These are phyloP conservation scores for Parapsyche elsis DNA, from an alignment of 1,140 invertebrate species.

Conservation along the genomic window DNA sequence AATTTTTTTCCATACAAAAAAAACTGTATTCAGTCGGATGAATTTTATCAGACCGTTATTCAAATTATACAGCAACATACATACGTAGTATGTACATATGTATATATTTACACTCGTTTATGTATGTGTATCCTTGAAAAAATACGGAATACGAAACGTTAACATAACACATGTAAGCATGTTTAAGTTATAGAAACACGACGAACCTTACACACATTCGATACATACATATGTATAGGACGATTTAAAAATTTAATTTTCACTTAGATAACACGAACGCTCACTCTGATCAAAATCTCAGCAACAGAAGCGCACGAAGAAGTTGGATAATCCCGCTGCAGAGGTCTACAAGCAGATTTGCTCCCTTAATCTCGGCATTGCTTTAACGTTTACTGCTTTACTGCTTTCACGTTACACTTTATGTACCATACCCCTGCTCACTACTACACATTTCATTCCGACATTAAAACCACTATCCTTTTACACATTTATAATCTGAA, in stretches of 20 bases:
- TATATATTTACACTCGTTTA: no score
- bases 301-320: slow-evolving; percentile 9
- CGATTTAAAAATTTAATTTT: slow-evolving; percentile 6
- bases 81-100: no score
- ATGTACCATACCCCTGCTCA: not conserved
- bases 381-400: slow-evolving; percentile 36
- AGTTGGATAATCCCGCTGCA: slow-evolving; percentile 28
- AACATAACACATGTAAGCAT: no score
- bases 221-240: not conserved
- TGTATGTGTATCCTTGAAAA: no score
- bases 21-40: no score
- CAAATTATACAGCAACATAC: no score
- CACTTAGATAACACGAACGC: not conserved
- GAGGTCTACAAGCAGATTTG: slow-evolving; percentile 32
- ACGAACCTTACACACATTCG: not conserved
- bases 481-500: not conserved
- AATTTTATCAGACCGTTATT: no score
- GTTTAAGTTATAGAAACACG: not conserved
- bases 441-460: not conserved
- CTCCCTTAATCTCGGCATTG: slow-evolving; percentile 30
- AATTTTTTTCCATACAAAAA: no score
- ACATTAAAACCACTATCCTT: not conserved
- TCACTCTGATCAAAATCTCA: slow-evolving; percentile 8
- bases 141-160: no score
- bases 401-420: slow-evolving; percentile 17